Percentiles rank a stretch among this genome's conserved stretches.
Conservation (phyloP, 2,888 invertebrate genomes). For the Drosophila paramelanica region DNA sequence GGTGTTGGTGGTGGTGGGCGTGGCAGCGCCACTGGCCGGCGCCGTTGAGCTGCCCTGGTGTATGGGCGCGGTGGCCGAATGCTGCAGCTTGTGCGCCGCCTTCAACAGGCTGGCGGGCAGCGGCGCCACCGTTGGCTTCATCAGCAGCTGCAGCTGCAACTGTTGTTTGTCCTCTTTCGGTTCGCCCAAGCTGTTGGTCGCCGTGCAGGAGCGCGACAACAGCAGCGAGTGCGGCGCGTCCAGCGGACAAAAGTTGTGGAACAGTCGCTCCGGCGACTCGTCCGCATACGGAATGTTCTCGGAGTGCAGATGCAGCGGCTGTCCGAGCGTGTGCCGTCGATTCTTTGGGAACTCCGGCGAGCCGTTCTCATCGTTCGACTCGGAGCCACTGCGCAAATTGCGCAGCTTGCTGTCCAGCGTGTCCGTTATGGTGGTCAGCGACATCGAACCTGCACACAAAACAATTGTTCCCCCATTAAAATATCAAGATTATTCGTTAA, state of each 20-base stretch:
- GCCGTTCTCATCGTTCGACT: constrained; percentile 87
- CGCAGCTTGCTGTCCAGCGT: constrained; percentile 94
- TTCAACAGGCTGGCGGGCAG: constrained; percentile 60
- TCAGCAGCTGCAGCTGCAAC: constrained; percentile 28
- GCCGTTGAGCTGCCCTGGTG: constrained; percentile 67
- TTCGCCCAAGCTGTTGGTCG: constrained; percentile 63
- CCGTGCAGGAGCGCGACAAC: constrained; percentile 79
- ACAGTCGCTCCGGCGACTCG: constrained; percentile 87
- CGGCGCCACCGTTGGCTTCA: constrained; percentile 51
- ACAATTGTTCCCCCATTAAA: no score
- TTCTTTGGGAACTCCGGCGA: constrained; percentile 83
- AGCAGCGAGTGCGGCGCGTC: constrained; percentile 75
- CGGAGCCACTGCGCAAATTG: constrained; percentile 89
- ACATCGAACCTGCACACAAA: constrained; percentile 89
- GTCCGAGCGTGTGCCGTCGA: constrained; percentile 81
- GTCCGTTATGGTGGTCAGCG: constrained; percentile 93
- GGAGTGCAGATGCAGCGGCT: constrained; percentile 84
- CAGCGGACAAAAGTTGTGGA: constrained; percentile 78
- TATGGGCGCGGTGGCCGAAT: constrained; percentile 82
- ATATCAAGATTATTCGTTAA: no score
- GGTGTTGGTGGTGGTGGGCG: constrained; percentile 59
- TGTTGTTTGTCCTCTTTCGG: constrained; percentile 51
- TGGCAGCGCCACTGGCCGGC: constrained; percentile 75
- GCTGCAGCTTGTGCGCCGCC: constrained; percentile 78
- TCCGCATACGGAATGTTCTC: constrained; percentile 91